Evolutionary conservation across 2,888 invertebrate species (phyloP).

Genomic region (Athrips mouffetella): DNA sequence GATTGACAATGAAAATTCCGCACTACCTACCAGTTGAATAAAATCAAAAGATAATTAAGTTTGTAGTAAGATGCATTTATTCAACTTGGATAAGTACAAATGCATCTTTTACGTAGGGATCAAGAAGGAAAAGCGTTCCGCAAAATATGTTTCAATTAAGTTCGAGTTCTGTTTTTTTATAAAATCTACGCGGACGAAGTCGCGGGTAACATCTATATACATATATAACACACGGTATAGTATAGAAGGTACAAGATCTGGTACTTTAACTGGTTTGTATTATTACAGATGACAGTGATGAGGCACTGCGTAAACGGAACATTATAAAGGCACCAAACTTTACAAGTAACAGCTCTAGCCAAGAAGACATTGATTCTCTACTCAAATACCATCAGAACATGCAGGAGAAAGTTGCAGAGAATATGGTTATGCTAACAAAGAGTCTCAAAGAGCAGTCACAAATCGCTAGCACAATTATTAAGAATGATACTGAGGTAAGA

Average conservation of each 20-base stretch:
- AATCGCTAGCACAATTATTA: conserved; percentile 93
- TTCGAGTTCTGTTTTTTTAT: too few relatives aligned
- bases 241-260: background rate
- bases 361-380: conserved; percentile 88
- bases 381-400: conserved; percentile 92
- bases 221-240: too few relatives aligned
- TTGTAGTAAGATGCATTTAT: too few relatives aligned
- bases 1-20: too few relatives aligned
- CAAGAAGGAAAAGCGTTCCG: too few relatives aligned
- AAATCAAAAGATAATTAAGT: too few relatives aligned
- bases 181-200: too few relatives aligned
- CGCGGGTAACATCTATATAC: too few relatives aligned
- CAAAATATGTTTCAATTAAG: too few relatives aligned
- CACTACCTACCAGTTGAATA: too few relatives aligned
- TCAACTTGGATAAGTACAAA: too few relatives aligned
- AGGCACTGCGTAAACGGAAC: conserved; percentile 73
- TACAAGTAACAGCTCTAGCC: conserved; percentile 65
- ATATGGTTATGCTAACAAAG: conserved; percentile 92
- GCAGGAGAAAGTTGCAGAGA: conserved; percentile 95
- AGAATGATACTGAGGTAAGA: conserved; percentile 89
- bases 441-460: conserved; percentile 94
- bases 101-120: too few relatives aligned
- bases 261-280: background rate
- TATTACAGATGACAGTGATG: conserved; percentile 56
- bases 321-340: conserved; percentile 72